Evolutionary conservation across 2,797 vertebrate species (phyloP), one percentile per base, ranked within the genome.

Genomic region (Parambassis ranga): DNA sequence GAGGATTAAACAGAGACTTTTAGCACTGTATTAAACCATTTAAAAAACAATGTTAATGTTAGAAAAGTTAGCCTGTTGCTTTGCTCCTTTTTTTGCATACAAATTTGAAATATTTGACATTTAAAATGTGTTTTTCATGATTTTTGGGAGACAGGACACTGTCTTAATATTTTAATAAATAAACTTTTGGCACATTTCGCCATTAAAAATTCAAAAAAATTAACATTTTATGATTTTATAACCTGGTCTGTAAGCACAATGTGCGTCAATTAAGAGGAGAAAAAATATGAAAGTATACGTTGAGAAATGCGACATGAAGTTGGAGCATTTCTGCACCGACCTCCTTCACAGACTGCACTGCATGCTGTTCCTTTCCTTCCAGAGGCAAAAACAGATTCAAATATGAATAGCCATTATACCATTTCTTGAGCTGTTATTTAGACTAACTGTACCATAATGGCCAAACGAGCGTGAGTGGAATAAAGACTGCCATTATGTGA

Each of bases 401-500:
- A 71, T 55, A 65, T 52, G 38, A 77, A 61, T 60, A 57, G 23
- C 14, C 59, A 48, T 64, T 52, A 43, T 48, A 28, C 31, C 46
- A 43, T 61, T 73, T 73, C 35, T 57, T 55, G 37, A 37, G 60
- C 64, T 63, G 49, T 55, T 81, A 64, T 74, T 70, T 70, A 46
- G 36, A 66, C 56, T 32, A 61, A 65, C 69, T 32, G 60, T 39
- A 31, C 53, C 53, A 52, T 72, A 71, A 86, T 62, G 47, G 50
- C 49, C 66, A 65, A 59, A 76, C 1, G 42, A 71, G 76, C 73
- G 24, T 11, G 18, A 81, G 69, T 61, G 44, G 61, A 72, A 72
- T 71, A 72, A 83, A 81, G 59, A 57, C 68, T 39, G 26, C 71
- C 67, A 75, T 82, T 72, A 71, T 32, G 59, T 48, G 49, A 65